Evolutionary conservation across 2,888 invertebrate genomes (phyloP), one percentile per base, ranked within the genome.

Genomic region (Oeneis ivallda): DNA sequence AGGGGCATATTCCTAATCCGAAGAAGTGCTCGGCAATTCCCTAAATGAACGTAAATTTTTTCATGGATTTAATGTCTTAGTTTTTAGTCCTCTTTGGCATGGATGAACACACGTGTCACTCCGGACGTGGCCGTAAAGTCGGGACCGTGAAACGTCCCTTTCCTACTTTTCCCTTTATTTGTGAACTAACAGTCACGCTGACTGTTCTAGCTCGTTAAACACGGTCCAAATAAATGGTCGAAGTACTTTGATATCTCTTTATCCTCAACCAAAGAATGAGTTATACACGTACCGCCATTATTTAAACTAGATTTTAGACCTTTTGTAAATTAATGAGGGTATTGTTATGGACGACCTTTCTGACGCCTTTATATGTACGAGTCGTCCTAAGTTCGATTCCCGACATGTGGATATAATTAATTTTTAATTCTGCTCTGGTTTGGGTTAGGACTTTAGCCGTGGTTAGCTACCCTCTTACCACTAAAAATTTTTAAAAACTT

Each of bases 111-210:
- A 50, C 19, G 26, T 11, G 13, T 26, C 49, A 26, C 13, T 26
- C 26, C 11, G 11, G 11, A 50, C 49, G 13, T 11, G 13, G 19
- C 49, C 49, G 49, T 50, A 13, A 5, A 19, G 15, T 17, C 13
- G 19, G 49, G 19, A 11, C 26, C 49, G 49, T 50, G 19, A 50
- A 50, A 5, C 1, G 19, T 26, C 49, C 26, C 6, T 50, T 50
- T 17, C 26, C 26, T 13, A 19, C 26, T 50, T 19, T 50, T 50
- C 49, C 49, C 26, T 50, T 50, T 50, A 50, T 50, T 50, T 26
- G 49, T 50, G 19, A 50, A 6, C 49, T 17, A 15, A 45, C 3
- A 47, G 47, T 47, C 47, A 50, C 13, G 49, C 49, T 19, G 49
- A 50, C 26, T 11, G 11, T 13, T 50, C 5, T 11, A 11, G 11